Evolutionary conservation across 2,888 invertebrate genomes (phyloP).

Genomic region (Hermodice carunculata): DNA sequence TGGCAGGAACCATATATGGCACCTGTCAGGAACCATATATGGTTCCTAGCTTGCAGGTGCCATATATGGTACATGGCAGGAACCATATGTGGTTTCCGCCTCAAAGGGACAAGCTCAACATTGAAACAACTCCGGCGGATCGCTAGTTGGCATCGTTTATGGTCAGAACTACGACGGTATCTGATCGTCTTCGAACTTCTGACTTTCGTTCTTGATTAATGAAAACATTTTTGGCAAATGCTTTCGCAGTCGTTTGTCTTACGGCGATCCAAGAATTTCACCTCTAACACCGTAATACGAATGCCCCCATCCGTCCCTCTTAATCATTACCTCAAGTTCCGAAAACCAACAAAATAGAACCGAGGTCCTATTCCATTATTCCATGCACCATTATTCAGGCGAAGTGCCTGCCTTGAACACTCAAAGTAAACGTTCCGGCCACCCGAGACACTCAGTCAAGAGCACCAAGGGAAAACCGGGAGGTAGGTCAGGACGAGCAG

Average conservation of each 20-base stretch:
- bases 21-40: no score
- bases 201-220: conserved; percentile 75
- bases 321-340: conserved; percentile 75
- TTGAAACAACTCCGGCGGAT: conserved; percentile 75
- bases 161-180: conserved; percentile 75
- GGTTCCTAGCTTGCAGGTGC: no score
- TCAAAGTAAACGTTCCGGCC: conserved; percentile 77
- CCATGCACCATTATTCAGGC: conserved; percentile 72
- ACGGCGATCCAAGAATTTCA: conserved; percentile 78
- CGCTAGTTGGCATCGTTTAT: conserved; percentile 75
- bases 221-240: conserved; percentile 80
- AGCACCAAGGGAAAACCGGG: conserved; percentile 55
- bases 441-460: conserved; percentile 71
- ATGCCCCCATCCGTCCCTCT: conserved; percentile 77
- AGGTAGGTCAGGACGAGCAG: conserved; percentile 39
- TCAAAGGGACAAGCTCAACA: no score
- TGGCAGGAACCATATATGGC: no score
- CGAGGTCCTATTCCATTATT: conserved; percentile 78
- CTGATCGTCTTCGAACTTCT: conserved; percentile 80
- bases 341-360: conserved; percentile 78
- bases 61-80: no score
- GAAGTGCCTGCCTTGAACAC: conserved; percentile 76
- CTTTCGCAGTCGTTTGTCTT: conserved; percentile 78
- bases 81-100: no score
- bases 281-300: conserved; percentile 77